Evolutionary conservation across 2,888 invertebrate species (phyloP), one percentile per base, ranked within the genome.

Genomic region (Apeira syringaria): DNA sequence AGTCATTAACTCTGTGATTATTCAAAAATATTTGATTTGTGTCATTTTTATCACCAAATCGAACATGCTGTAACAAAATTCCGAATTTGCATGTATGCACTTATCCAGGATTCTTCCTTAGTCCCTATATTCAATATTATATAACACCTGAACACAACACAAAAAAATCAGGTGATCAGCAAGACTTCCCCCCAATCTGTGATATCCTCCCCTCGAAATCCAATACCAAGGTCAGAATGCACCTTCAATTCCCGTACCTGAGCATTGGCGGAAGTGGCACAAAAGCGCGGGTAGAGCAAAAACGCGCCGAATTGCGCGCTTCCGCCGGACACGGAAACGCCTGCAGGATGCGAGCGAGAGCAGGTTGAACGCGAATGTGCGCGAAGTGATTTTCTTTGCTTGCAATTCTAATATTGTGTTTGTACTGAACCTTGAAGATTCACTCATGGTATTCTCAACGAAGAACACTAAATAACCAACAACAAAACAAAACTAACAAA

Each of bases 151-250:
- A 5, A 2, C 20, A 2, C 20, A 20, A 9, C 9, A 2, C 3
- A 9, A 1, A 9, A 2, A 24, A 8, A 1, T 24, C 27, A 10
- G 10, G 10, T 35, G 34, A 35, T 44, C 30, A 34, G 11, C 13
- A 24, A 33, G 20, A 40, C 35, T 35, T 44, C 34, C 48, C 51
- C 32, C 47, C 61, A 34, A 33, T 18, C 28, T 18, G 13, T 24
- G 24, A 22, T 35, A 43, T 38, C 28, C 64, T 70, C 68, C 63
- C 58, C 56, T 53, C 59, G 79, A 72, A 80, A 83, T 67, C 53
- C 44, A 69, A 80, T 42, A 58, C 69, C 84, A 86, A 87, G 85
- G 85, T 84, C 84, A 81, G 52, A 76, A 68, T 81, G 75, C 87
- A 87, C 87, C 87, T 83, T 78, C 82, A 68, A 68, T 63, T n/a